phyloP scores from a whole-genome alignment of 1,140 invertebrate genomes.

The Stegodyphus dumicola region DNA sequence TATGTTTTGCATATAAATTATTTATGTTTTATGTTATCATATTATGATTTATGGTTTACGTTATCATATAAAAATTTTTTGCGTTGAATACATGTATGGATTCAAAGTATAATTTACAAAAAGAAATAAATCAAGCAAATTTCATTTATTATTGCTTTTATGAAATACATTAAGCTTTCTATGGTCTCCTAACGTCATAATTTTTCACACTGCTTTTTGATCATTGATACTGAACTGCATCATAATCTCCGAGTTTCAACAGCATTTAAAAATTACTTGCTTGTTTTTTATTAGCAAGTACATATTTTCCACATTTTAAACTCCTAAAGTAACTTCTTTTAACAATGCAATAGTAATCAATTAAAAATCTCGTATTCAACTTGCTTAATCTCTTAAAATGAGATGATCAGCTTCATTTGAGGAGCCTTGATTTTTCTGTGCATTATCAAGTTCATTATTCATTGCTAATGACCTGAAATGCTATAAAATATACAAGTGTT shows the following conservation, averaged over 20 bases:
- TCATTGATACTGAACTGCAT: slow-evolving; percentile 51
- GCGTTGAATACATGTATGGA: too few relatives aligned
- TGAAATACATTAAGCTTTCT: too few relatives aligned
- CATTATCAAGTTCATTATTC: slow-evolving; percentile 50
- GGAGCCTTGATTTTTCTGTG: slow-evolving; percentile 10
- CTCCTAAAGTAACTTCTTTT: too few relatives aligned
- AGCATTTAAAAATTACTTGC: neutral
- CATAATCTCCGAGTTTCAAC: slow-evolving; percentile 6
- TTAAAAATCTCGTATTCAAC: neutral
- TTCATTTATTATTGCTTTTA: too few relatives aligned
- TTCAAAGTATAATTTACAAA: too few relatives aligned
- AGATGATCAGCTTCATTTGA: slow-evolving; percentile 23
- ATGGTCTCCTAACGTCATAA: too few relatives aligned
- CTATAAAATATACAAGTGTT: slow-evolving; percentile 23
- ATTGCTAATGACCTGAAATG: slow-evolving; percentile 60
- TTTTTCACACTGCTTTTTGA: neutral
- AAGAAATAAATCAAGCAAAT: too few relatives aligned
- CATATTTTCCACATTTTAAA: too few relatives aligned
- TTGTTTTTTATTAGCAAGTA: neutral
- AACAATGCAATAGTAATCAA: neutral
- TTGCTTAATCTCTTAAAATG: slow-evolving; percentile 29
- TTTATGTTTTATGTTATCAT: too few relatives aligned
- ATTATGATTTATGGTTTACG: too few relatives aligned
- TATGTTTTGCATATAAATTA: too few relatives aligned
- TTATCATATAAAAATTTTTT: too few relatives aligned